phyloP scores from a whole-genome alignment of 2,113 vertebrate species.

The Galeopterus variegatus region DNA sequence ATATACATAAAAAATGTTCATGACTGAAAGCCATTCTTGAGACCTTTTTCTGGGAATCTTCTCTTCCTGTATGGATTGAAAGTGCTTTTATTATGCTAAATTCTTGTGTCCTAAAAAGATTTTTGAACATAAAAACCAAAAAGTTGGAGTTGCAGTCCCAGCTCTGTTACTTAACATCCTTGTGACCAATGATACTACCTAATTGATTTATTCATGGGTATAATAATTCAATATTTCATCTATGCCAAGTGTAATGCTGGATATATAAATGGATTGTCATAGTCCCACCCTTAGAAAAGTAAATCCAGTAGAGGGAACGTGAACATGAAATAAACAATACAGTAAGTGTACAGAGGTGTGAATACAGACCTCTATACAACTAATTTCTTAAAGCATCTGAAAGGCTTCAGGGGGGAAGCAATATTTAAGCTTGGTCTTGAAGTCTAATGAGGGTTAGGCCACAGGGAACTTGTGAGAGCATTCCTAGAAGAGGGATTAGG shows the following conservation, averaged over 20 bases:
- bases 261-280: not conserved
- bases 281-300: not conserved
- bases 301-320: not conserved
- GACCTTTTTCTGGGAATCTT: not conserved
- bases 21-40: not conserved
- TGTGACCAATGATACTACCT: not conserved
- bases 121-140: conserved; percentile 38
- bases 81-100: not conserved
- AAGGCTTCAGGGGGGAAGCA: not conserved
- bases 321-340: not conserved
- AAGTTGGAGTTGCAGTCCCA: not conserved
- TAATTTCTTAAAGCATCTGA: not conserved
- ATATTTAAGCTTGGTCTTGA: not conserved
- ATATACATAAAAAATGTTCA: not conserved
- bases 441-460: not conserved
- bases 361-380: not conserved
- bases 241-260: not conserved
- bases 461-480: not conserved
- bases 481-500: not conserved
- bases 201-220: not conserved
- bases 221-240: not conserved
- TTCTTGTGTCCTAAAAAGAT: not conserved
- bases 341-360: not conserved
- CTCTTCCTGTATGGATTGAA: not conserved
- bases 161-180: not conserved